Conservation (phyloP, 1,140 invertebrate species). For the Vanessa atalanta region DNA sequence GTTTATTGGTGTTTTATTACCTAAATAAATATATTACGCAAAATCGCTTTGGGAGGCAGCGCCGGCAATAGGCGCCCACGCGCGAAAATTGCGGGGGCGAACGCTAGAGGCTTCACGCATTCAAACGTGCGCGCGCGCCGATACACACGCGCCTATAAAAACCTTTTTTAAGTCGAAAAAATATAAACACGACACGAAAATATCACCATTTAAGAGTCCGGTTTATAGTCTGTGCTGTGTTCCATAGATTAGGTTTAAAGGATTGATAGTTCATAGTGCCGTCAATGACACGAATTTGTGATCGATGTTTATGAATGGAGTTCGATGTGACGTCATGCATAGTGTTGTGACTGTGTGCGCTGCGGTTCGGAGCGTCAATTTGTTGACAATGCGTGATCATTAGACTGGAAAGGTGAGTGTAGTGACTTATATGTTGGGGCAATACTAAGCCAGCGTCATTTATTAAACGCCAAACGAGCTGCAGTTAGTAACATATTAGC, state of each 20-base stretch:
- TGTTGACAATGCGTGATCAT: constrained; percentile 75
- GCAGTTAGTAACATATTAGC: constrained; percentile 19
- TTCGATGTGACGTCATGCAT: constrained; percentile 77
- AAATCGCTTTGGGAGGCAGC: constrained; percentile 69
- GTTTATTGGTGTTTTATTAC: constrained; percentile 58
- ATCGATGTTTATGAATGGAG: constrained; percentile 76
- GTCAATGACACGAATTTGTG: constrained; percentile 55
- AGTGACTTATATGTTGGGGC: constrained; percentile 56
- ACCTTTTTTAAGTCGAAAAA: constrained; percentile 39
- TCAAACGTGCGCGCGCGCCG: constrained; percentile 70
- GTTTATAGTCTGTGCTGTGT: constrained; percentile 52
- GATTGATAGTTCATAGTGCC: constrained; percentile 55
- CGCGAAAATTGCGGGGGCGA: constrained; percentile 73
- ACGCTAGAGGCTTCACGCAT: constrained; percentile 63
- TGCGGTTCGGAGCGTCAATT: constrained; percentile 54
- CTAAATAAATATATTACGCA: constrained; percentile 73
- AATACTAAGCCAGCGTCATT: constrained; percentile 44
- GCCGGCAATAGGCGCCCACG: constrained; percentile 60
- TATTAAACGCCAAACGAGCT: constrained; percentile 25
- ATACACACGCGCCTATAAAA: constrained; percentile 68
- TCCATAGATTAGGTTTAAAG: constrained; percentile 39
- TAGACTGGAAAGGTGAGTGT: constrained; percentile 76
- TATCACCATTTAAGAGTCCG: constrained; percentile 12
- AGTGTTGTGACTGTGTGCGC: constrained; percentile 69
- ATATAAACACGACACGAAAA: constrained; percentile 41